Conservation (phyloP, 2,888 invertebrate genomes). For the Dastarcus helophoroides region DNA sequence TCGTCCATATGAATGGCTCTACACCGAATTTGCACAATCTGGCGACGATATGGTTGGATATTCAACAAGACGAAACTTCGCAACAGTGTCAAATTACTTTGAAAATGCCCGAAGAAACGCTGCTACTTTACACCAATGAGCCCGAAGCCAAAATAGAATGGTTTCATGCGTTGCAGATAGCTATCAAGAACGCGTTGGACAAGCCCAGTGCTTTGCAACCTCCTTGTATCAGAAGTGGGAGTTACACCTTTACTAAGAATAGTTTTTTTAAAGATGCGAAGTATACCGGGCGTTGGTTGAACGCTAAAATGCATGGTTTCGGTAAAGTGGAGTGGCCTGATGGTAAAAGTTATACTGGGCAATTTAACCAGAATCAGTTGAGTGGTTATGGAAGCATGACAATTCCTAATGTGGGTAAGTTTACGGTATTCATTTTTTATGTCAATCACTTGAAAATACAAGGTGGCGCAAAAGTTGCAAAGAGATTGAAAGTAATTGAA, state of each 20-base stretch:
- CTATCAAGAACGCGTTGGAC: slow-evolving; percentile 57
- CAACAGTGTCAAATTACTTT: slow-evolving; percentile 55
- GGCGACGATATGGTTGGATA: slow-evolving; percentile 70
- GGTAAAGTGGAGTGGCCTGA: slow-evolving; percentile 76
- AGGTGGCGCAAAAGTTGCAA: too few species aligned
- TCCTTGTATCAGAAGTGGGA: slow-evolving; percentile 59
- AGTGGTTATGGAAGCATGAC: slow-evolving; percentile 63
- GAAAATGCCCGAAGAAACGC: slow-evolving; percentile 66
- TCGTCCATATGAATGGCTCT: slow-evolving; percentile 63
- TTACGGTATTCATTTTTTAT: too few species aligned
- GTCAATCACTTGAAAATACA: too few species aligned
- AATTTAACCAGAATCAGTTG: slow-evolving; percentile 62
- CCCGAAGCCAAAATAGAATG: slow-evolving; percentile 68
- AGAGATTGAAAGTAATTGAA: too few species aligned
- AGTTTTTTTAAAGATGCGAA: slow-evolving; percentile 63
- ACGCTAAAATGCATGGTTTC: slow-evolving; percentile 72
- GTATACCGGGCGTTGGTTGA: slow-evolving; percentile 71
- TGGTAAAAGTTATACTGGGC: slow-evolving; percentile 69
- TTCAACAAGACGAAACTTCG: slow-evolving; percentile 53
- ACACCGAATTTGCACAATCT: slow-evolving; percentile 55
- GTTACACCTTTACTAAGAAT: slow-evolving; percentile 61
- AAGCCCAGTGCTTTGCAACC: slow-evolving; percentile 52
- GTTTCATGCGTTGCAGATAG: slow-evolving; percentile 62
- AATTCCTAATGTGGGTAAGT: slow-evolving; percentile 47
- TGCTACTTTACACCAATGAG: slow-evolving; percentile 53